phyloP scores from a whole-genome alignment of 2,888 invertebrate species.

The Lasius fuliginosus region DNA sequence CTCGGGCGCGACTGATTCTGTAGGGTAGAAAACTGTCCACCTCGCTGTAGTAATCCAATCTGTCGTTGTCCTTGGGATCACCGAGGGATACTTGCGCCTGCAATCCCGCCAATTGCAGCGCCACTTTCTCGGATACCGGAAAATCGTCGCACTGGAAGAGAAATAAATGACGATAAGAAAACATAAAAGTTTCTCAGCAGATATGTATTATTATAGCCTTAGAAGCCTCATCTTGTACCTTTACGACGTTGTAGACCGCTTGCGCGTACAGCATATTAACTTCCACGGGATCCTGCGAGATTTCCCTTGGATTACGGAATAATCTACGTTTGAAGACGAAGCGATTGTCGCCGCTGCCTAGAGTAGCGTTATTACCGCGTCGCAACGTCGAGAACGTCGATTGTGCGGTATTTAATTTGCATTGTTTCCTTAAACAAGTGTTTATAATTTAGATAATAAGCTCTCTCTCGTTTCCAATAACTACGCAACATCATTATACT shows the following conservation, averaged over 20 bases:
- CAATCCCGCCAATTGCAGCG: slow-evolving; percentile 96
- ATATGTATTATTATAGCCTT: not conserved
- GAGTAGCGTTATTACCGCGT: slow-evolving; percentile 89
- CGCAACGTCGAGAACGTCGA: slow-evolving; percentile 88
- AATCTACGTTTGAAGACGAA: slow-evolving; percentile 97
- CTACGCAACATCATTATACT: slow-evolving; percentile 83
- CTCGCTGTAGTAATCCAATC: slow-evolving; percentile 95
- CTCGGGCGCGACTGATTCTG: slow-evolving; percentile 92
- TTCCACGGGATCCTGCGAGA: slow-evolving; percentile 98
- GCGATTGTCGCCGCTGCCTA: slow-evolving; percentile 95
- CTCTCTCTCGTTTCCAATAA: not conserved
- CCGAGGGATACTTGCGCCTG: slow-evolving; percentile 98
- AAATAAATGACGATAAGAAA: not conserved
- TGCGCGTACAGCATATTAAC: slow-evolving; percentile 97
- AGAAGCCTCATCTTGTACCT: slow-evolving; percentile 88
- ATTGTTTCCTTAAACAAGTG: slow-evolving; percentile 87
- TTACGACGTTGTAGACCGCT: slow-evolving; percentile 97
- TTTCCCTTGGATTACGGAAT: slow-evolving; percentile 95
- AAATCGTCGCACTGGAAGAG: slow-evolving; percentile 95
- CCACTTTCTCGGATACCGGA: slow-evolving; percentile 97
- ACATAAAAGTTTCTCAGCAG: not conserved
- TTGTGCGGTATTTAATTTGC: slow-evolving; percentile 87
- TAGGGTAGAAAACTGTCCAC: slow-evolving; percentile 97
- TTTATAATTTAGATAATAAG: slow-evolving; percentile 16
- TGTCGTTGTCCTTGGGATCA: slow-evolving; percentile 92